Percentiles rank a stretch among this genome's conserved stretches.
Conservation (phyloP, 2,888 invertebrate genomes). For the Dynastes grantii region DNA sequence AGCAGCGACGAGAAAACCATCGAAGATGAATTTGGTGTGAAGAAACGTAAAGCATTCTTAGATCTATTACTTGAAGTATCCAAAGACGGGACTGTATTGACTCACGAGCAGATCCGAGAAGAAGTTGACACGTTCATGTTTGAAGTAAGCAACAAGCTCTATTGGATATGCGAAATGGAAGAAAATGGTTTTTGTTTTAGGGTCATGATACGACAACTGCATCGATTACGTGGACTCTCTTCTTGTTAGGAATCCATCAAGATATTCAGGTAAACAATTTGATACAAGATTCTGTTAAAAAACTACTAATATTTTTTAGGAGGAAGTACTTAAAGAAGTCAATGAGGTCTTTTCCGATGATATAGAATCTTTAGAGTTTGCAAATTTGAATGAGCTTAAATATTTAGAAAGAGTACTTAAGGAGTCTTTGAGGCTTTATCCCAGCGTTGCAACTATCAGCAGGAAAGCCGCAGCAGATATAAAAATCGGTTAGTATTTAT, state of each 20-base stretch:
- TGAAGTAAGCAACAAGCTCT: conserved; percentile 57
- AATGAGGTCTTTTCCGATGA: conserved; percentile 47
- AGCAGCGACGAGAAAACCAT: background rate
- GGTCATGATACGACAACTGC: conserved; percentile 62
- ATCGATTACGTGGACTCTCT: conserved; percentile 59
- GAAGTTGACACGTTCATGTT: conserved; percentile 66
- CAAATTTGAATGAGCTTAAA: conserved; percentile 50
- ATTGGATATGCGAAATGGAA: background rate
- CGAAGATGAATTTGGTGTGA: conserved; percentile 52
- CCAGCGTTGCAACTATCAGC: conserved; percentile 57
- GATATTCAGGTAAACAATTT: conserved; percentile 55
- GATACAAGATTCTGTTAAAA: no score
- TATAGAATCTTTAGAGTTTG: conserved; percentile 43
- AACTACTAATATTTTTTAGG: conserved; percentile 7
- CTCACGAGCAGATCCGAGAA: conserved; percentile 62
- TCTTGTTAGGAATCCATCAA: conserved; percentile 58
- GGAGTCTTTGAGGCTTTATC: conserved; percentile 58
- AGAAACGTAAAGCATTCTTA: conserved; percentile 61
- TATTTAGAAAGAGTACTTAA: conserved; percentile 56
- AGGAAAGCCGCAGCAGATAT: conserved; percentile 54
- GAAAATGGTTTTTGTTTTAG: conserved; percentile 51
- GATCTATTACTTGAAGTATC: conserved; percentile 61
- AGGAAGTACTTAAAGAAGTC: conserved; percentile 48
- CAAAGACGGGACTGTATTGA: conserved; percentile 56
- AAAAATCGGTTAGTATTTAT: conserved; percentile 40